Conservation (phyloP, 2,113 vertebrate species). For the Tragelaphus buxtoni region DNA sequence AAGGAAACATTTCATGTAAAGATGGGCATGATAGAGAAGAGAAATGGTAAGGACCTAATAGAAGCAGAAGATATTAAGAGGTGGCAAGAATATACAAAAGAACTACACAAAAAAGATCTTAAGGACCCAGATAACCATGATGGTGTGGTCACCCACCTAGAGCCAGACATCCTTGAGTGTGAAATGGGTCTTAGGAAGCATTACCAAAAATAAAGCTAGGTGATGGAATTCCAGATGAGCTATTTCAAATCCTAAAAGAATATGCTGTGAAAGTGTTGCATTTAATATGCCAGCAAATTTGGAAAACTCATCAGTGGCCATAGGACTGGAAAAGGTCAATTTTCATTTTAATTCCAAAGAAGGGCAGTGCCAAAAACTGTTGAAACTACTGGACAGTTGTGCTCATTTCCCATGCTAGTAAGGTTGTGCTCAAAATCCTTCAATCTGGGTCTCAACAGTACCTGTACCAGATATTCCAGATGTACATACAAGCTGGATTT, state of each 20-base stretch:
- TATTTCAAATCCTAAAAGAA: background rate
- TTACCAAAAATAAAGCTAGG: background rate
- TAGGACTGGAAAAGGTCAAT: too few species aligned
- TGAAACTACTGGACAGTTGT: too few species aligned
- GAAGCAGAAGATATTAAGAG: background rate
- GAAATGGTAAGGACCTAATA: background rate
- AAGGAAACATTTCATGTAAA: background rate
- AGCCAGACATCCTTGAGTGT: background rate
- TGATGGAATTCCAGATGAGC: background rate
- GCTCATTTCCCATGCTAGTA: too few species aligned
- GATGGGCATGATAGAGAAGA: background rate
- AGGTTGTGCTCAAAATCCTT: too few species aligned
- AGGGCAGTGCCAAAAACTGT: too few species aligned
- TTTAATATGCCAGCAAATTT: too few species aligned
- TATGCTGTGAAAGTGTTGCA: too few species aligned
- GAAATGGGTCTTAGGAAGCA: background rate
- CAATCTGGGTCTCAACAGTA: too few species aligned
- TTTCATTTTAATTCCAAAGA: too few species aligned
- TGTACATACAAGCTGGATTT: too few species aligned
- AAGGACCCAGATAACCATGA: background rate
- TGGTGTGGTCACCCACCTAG: background rate
- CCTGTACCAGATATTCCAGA: too few species aligned
- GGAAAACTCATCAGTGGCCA: too few species aligned
- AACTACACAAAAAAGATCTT: background rate
- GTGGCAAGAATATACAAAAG: background rate